phyloP scores from a whole-genome alignment of 2,797 vertebrate species.

The Pangasius mekongensis region DNA sequence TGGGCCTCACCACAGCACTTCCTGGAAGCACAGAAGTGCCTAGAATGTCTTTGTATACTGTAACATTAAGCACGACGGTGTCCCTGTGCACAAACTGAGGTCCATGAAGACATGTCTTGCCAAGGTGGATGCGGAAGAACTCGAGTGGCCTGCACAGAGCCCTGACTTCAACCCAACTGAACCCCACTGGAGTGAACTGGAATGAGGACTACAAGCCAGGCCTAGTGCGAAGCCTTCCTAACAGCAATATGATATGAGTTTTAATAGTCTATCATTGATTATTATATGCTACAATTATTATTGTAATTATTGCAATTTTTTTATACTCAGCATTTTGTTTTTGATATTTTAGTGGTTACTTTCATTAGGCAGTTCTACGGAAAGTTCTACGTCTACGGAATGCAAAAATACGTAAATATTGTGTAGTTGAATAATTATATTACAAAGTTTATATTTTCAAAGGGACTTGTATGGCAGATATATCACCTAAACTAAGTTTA shows the following conservation, averaged over 20 bases:
- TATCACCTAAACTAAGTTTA: background rate
- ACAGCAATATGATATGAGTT: background rate
- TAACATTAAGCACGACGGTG: background rate
- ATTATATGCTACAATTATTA: background rate
- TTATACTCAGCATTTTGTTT: background rate
- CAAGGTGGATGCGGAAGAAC: background rate
- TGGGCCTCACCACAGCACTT: background rate
- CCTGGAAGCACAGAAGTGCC: background rate
- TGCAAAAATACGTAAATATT: background rate
- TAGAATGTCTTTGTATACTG: background rate
- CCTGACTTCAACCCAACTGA: background rate
- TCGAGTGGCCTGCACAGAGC: background rate
- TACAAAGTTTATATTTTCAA: background rate
- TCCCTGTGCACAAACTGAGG: background rate
- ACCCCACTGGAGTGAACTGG: background rate
- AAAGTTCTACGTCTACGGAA: too few relatives aligned
- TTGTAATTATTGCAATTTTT: background rate
- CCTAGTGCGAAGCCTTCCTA: background rate
- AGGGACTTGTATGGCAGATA: background rate
- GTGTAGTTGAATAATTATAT: background rate
- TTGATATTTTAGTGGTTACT: too few relatives aligned
- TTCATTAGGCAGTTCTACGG: background rate
- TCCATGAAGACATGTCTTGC: background rate
- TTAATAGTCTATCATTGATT: too few relatives aligned
- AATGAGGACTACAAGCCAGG: background rate